Conservation (phyloP, 2,113 vertebrate genomes). For the Clarias batrachus region DNA sequence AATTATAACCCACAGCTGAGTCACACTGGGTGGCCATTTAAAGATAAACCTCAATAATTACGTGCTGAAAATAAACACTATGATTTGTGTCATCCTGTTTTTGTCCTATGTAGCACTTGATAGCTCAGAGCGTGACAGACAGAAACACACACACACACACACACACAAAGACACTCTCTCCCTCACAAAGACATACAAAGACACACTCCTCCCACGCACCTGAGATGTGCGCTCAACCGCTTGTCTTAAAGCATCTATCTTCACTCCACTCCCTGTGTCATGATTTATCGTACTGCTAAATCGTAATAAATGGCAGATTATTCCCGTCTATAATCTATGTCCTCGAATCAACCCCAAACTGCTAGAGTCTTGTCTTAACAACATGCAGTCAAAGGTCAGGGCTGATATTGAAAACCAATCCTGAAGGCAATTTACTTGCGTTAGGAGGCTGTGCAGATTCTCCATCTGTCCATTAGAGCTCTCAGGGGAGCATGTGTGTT, state of each 20-base stretch:
- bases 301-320: constrained; percentile 39
- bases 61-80: constrained; percentile 41
- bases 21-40: constrained; percentile 38
- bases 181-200: constrained; percentile 4
- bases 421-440: constrained; percentile 34
- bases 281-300: constrained; percentile 28
- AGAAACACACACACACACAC: constrained; percentile 11
- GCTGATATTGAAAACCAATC: constrained; percentile 52
- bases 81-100: constrained; percentile 33
- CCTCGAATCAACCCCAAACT: constrained; percentile 31
- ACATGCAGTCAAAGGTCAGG: constrained; percentile 43
- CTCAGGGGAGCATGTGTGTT: background rate
- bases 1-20: constrained; percentile 39
- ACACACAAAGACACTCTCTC: background rate
- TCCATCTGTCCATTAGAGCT: constrained; percentile 34
- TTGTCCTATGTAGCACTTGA: constrained; percentile 29
- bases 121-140: background rate
- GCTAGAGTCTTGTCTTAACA: constrained; percentile 19
- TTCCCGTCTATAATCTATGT: constrained; percentile 37
- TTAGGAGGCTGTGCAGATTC: constrained; percentile 31
- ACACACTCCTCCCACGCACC: background rate
- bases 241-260: constrained; percentile 3
- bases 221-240: background rate
- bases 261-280: background rate
- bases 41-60: constrained; percentile 47